A percentile compares a stretch with the other conserved stretches of the same genome.
Evolutionary conservation across 2,888 invertebrate genomes (phyloP).

Genomic region (Nasonovia ribisnigri): DNA sequence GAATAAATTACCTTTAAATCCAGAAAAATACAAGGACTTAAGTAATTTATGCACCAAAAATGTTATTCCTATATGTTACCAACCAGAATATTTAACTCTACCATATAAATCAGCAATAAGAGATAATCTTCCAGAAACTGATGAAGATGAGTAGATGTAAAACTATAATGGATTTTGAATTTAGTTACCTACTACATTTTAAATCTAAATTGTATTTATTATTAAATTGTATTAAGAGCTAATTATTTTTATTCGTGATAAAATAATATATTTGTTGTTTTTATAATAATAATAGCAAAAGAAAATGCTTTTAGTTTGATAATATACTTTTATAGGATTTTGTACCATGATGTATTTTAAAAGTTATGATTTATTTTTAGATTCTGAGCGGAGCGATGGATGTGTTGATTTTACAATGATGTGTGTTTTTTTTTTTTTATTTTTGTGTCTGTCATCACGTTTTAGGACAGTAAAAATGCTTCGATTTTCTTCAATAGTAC

Average conservation of each 20-base stretch:
- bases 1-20: slow-evolving; percentile 25
- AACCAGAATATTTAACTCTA: too few relatives aligned
- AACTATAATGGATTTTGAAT: not conserved
- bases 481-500: too few relatives aligned
- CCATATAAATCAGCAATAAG: too few relatives aligned
- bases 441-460: too few relatives aligned
- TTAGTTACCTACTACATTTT: slow-evolving; percentile 22
- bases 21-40: slow-evolving; percentile 7
- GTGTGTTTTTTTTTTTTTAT: too few relatives aligned
- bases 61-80: slow-evolving; percentile 21
- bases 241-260: too few relatives aligned
- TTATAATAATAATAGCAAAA: slow-evolving; percentile 21
- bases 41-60: slow-evolving; percentile 11
- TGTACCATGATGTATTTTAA: not conserved
- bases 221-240: not conserved
- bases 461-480: too few relatives aligned
- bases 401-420: too few relatives aligned
- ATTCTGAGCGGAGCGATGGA: too few relatives aligned
- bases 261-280: too few relatives aligned
- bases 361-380: not conserved
- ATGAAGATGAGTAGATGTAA: slow-evolving; percentile 10
- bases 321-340: not conserved
- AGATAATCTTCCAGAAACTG: too few relatives aligned
- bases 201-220: not conserved
- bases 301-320: not conserved